phyloP scores from a whole-genome alignment of 2,888 invertebrate genomes.

The Thysanoteuthis rhombus region DNA sequence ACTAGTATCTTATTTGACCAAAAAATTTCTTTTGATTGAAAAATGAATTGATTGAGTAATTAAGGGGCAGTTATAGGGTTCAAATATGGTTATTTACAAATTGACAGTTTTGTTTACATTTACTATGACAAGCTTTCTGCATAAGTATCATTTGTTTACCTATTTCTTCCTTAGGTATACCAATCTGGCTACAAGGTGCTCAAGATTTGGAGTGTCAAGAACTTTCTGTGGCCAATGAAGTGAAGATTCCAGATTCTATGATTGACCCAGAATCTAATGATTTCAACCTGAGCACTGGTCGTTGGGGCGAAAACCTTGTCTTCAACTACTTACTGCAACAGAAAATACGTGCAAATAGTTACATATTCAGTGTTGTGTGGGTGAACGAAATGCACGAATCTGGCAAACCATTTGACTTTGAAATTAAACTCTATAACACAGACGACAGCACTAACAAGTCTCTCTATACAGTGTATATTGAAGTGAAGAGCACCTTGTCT shows the following conservation, averaged over 20 bases:
- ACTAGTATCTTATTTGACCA: too few relatives aligned
- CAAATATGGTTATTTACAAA: too few relatives aligned
- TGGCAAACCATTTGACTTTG: conserved; percentile 61
- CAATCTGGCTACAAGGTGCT: conserved; percentile 52
- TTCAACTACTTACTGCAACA: conserved; percentile 53
- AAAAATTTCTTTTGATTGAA: too few relatives aligned
- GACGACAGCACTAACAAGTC: conserved; percentile 25
- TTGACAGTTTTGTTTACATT: too few relatives aligned
- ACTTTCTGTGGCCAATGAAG: conserved; percentile 45
- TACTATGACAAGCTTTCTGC: too few relatives aligned
- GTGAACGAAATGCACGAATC: conserved; percentile 51
- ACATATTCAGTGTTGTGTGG: conserved; percentile 53
- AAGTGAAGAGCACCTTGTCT: conserved; percentile 58
- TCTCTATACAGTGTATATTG: conserved; percentile 42
- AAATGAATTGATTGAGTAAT: too few relatives aligned
- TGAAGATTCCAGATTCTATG: conserved; percentile 39
- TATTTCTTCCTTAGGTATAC: conserved; percentile 44
- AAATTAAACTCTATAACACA: conserved; percentile 46
- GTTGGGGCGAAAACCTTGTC: conserved; percentile 62
- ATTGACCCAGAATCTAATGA: conserved; percentile 34
- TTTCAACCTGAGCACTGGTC: conserved; percentile 48
- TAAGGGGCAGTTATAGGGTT: too few relatives aligned
- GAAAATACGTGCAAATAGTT: conserved; percentile 39
- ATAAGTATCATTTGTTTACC: too few relatives aligned
- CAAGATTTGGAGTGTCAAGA: conserved; percentile 56